Evolutionary conservation across 2,113 vertebrate genomes (phyloP).

Genomic region (Enhydra lutris): DNA sequence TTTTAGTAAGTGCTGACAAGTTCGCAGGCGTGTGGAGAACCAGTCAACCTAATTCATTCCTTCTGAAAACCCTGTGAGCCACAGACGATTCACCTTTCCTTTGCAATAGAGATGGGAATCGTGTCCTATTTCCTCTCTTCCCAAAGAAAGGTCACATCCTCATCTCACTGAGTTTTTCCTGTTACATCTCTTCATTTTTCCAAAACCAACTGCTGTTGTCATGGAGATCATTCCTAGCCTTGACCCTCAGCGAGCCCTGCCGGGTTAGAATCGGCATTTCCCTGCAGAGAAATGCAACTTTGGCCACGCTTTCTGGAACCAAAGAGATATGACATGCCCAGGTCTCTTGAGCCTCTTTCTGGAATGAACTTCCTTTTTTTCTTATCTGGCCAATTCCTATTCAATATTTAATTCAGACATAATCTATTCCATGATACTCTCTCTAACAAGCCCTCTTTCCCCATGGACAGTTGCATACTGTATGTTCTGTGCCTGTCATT

Average conservation of each 20-base stretch:
- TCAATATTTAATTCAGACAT: not conserved
- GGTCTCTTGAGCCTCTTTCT: not conserved
- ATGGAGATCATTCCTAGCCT: not conserved
- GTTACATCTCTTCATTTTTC: not conserved
- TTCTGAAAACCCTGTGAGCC: not conserved
- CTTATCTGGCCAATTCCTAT: not conserved
- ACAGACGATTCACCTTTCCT: not conserved
- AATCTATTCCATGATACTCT: not conserved
- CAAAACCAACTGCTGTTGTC: not conserved
- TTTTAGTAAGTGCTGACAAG: not conserved
- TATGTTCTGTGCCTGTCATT: not conserved
- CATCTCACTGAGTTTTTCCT: not conserved
- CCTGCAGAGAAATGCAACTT: not conserved
- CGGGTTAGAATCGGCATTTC: not conserved
- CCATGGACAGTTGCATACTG: no score
- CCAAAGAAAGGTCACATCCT: not conserved
- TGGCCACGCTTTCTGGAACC: not conserved
- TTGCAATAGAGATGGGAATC: not conserved
- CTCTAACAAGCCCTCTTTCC: accelerated
- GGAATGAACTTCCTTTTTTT: not conserved
- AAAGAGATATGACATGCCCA: not conserved
- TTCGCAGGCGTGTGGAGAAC: not conserved
- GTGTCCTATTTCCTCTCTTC: not conserved
- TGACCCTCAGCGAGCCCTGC: not conserved
- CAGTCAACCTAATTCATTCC: not conserved